Percentiles rank a stretch among this genome's conserved stretches.
phyloP scores from a whole-genome alignment of 2,113 vertebrate species.

The Chaetops frenatus region DNA sequence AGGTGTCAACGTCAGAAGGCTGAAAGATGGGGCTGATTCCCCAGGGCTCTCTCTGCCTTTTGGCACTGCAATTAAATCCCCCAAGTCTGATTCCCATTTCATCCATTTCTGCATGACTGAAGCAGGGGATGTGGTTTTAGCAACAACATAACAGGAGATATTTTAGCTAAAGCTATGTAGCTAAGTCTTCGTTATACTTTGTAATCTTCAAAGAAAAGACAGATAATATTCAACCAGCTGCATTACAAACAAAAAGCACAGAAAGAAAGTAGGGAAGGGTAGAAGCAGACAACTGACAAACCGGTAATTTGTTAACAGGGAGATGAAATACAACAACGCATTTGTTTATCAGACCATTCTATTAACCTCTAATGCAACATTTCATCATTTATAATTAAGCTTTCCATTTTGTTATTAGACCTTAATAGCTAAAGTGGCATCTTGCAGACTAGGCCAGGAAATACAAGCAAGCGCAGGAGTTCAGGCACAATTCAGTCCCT shows the following conservation, averaged over 20 bases:
- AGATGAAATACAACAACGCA: background rate
- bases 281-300: background rate
- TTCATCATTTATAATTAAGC: slow-evolving; percentile 31
- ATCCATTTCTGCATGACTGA: slow-evolving; percentile 27
- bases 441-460: background rate
- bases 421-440: slow-evolving; percentile 24
- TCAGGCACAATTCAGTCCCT: background rate
- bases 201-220: background rate
- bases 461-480: background rate
- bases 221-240: background rate
- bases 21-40: background rate
- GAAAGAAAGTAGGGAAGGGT: background rate
- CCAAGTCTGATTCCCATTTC: background rate
- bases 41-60: background rate
- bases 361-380: slow-evolving; percentile 20
- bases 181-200: background rate
- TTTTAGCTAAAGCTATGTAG: background rate
- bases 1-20: background rate
- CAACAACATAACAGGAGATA: background rate
- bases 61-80: slow-evolving; percentile 6
- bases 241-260: background rate
- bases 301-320: background rate
- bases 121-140: background rate
- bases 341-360: slow-evolving; percentile 25
- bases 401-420: slow-evolving; percentile 27